phyloP scores from a whole-genome alignment of 2,797 vertebrate genomes.

The Botia almorhae region DNA sequence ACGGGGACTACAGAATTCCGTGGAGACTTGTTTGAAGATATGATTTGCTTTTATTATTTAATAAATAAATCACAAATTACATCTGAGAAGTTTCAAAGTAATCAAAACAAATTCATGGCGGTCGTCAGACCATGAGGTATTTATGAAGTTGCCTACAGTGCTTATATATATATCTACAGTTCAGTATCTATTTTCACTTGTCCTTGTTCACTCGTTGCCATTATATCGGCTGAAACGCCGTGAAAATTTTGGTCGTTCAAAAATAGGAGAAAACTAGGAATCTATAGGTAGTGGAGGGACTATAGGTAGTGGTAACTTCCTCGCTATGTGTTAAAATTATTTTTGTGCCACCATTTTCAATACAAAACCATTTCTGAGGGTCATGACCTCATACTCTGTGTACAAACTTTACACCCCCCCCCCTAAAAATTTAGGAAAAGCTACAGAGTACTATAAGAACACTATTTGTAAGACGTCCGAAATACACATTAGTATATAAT shows the following conservation, averaged over 20 bases:
- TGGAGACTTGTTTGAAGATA: slow-evolving; percentile 67
- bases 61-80: slow-evolving; percentile 84
- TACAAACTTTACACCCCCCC: neutral
- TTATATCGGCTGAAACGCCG: slow-evolving; percentile 24
- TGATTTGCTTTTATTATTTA: slow-evolving; percentile 82
- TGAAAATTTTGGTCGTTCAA: slow-evolving; percentile 49
- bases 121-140: slow-evolving; percentile 95
- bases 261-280: slow-evolving; percentile 32
- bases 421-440: neutral
- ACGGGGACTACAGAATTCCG: neutral
- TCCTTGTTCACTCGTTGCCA: slow-evolving; percentile 64
- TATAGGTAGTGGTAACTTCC: slow-evolving; percentile 72
- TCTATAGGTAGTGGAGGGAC: slow-evolving; percentile 75
- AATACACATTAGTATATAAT: slow-evolving; percentile 11
- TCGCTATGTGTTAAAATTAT: neutral
- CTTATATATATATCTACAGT: slow-evolving; percentile 52
- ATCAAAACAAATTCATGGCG: slow-evolving; percentile 79
- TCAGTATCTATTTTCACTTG: slow-evolving; percentile 47
- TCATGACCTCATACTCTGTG: neutral
- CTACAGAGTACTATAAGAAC: slow-evolving; percentile 5
- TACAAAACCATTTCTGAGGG: neutral
- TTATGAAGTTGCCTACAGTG: slow-evolving; percentile 78
- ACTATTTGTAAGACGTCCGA: neutral
- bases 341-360: slow-evolving; percentile 38
- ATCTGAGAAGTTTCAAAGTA: slow-evolving; percentile 74